phyloP scores from a whole-genome alignment of 1,140 invertebrate species.

The Druon quercuslanigerum region DNA sequence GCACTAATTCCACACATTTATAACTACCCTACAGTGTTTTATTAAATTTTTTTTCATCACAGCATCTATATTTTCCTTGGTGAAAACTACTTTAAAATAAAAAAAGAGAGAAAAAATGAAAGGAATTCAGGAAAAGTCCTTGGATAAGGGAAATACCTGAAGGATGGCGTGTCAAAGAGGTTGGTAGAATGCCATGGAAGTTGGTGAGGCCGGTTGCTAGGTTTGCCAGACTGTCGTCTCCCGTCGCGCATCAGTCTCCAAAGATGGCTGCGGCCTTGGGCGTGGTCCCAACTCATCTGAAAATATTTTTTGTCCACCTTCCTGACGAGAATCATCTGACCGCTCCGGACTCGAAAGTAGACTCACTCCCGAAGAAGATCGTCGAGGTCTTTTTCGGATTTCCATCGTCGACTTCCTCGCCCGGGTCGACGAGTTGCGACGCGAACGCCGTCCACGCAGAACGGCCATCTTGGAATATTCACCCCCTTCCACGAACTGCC shows the following conservation, averaged over 20 bases:
- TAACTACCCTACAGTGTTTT: too few relatives aligned
- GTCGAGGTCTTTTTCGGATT: conserved; percentile 32
- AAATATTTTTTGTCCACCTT: conserved; percentile 40
- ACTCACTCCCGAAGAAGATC: conserved; percentile 45
- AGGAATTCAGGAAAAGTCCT: conserved; percentile 24
- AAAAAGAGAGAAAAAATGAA: not conserved
- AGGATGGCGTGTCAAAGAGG: conserved; percentile 40
- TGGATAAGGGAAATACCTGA: conserved; percentile 48
- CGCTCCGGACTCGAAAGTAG: not conserved
- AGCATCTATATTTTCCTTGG: not conserved
- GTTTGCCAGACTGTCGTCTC: conserved; percentile 48
- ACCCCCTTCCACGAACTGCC: conserved; percentile 56
- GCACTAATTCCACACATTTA: too few relatives aligned
- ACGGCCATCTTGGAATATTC: conserved; percentile 69
- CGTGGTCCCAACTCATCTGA: conserved; percentile 63
- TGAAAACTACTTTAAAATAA: conserved; percentile 13
- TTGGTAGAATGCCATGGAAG: conserved; percentile 32
- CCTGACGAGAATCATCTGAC: not conserved
- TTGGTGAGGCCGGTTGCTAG: conserved; percentile 36
- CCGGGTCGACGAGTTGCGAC: conserved; percentile 55
- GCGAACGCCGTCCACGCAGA: conserved; percentile 52
- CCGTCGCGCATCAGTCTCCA: conserved; percentile 63
- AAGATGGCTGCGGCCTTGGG: conserved; percentile 74
- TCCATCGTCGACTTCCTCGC: conserved; percentile 39
- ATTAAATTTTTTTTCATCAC: not conserved